A percentile compares a stretch with the other conserved stretches of the same genome.
These are phyloP conservation scores for Cotesia glomerata DNA, from an alignment of 1,140 invertebrate species.

Conservation along the genomic window DNA sequence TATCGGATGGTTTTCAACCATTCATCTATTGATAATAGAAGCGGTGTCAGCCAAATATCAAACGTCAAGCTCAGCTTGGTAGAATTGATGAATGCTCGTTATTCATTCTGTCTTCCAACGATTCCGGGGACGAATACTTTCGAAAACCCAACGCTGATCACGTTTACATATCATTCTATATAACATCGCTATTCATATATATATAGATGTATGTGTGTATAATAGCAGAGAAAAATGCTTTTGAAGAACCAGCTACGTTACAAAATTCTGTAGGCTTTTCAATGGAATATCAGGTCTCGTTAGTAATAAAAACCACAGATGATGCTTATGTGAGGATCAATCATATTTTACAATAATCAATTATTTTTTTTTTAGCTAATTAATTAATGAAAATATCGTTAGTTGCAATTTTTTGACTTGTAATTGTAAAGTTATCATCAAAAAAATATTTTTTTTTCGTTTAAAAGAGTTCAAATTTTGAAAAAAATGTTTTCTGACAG, in stretches of 20 bases:
- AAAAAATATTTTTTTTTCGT: no score
- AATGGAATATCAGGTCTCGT: conserved; percentile 24
- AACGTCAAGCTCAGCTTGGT: conserved; percentile 24
- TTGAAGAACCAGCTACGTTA: background rate
- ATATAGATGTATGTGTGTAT: background rate
- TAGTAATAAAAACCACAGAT: background rate
- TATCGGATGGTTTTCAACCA: background rate
- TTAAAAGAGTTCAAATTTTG: no score
- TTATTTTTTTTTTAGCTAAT: conserved; percentile 25
- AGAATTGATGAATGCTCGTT: conserved; percentile 28
- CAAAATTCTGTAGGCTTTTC: conserved; percentile 9
- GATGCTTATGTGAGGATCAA: background rate
- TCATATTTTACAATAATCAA: conserved; percentile 18
- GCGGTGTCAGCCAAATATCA: conserved; percentile 22
- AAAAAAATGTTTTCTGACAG: no score
- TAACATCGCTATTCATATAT: background rate
- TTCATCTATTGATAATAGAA: conserved; percentile 28
- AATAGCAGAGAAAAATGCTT: background rate
- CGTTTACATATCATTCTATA: background rate
- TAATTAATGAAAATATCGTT: background rate
- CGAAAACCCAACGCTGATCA: background rate
- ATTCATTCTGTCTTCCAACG: conserved; percentile 29
- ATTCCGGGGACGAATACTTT: conserved; percentile 9
- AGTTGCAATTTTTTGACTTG: background rate
- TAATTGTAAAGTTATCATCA: background rate